Percentiles rank a stretch among this genome's conserved stretches.
phyloP scores from a whole-genome alignment of 2,113 vertebrate genomes.

The Leptodactylus fuscus region DNA sequence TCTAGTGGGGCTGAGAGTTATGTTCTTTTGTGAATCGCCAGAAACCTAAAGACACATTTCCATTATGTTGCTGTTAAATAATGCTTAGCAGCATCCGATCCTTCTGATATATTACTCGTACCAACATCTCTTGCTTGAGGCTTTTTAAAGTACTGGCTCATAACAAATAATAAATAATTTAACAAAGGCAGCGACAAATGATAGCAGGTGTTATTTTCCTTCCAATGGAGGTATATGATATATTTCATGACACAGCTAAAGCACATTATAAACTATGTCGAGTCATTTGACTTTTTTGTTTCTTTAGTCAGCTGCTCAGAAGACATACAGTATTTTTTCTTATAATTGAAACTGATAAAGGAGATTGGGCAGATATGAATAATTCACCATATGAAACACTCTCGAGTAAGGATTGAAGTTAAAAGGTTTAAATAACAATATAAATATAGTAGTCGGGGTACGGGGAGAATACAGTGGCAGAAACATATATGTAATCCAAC shows the following conservation, averaged over 20 bases:
- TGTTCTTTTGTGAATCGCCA: background rate
- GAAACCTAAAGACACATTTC: constrained; percentile 33
- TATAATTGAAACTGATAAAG: constrained; percentile 19
- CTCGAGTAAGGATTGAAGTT: constrained; percentile 1
- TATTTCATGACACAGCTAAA: constrained; percentile 15
- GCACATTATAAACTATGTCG: constrained; percentile 4
- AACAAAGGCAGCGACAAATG: background rate
- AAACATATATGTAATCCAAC: background rate
- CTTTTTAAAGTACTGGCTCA: constrained; percentile 30
- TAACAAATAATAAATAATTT: constrained; percentile 40
- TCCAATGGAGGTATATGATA: background rate
- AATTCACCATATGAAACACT: background rate
- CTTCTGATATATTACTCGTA: constrained; percentile 21
- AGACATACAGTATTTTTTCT: constrained; percentile 19
- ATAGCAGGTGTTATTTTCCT: constrained; percentile 29
- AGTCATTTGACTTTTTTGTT: background rate
- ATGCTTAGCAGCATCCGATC: constrained; percentile 15
- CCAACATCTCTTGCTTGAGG: constrained; percentile 1
- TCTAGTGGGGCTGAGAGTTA: background rate
- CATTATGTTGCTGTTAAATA: constrained; percentile 16
- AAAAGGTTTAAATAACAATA: constrained; percentile 31
- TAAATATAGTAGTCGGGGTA: background rate
- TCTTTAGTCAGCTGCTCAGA: background rate
- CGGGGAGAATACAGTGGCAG: background rate
- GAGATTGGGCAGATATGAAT: constrained; percentile 16